Conservation (phyloP, 2,888 invertebrate genomes). For the Platycnemis pennipes region DNA sequence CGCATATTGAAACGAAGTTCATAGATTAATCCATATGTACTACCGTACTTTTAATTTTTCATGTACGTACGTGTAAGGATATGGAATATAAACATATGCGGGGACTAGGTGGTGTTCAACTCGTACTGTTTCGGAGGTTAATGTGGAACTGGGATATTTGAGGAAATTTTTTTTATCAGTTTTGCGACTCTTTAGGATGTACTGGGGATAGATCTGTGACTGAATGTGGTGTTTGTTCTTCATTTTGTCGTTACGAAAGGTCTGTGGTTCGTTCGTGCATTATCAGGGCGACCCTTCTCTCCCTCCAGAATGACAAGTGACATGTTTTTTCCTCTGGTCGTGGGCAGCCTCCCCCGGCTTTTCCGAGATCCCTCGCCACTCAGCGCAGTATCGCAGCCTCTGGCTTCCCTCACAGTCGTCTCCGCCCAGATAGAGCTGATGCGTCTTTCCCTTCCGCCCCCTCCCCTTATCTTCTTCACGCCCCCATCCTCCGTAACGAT, state of each 20-base stretch:
- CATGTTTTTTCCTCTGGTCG: background rate
- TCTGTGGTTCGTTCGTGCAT: background rate
- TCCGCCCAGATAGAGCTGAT: constrained; percentile 60
- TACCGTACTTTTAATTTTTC: too few relatives aligned
- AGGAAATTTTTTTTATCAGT: too few relatives aligned
- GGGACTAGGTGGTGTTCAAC: too few relatives aligned
- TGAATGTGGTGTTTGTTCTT: background rate
- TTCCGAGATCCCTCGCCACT: background rate
- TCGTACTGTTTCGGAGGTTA: too few relatives aligned
- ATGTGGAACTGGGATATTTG: too few relatives aligned
- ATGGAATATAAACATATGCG: too few relatives aligned
- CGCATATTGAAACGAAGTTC: too few relatives aligned
- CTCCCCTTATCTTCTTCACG: background rate
- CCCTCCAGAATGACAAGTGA: background rate
- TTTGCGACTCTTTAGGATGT: too few relatives aligned
- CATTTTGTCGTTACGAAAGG: background rate
- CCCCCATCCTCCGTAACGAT: background rate
- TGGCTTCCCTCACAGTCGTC: constrained; percentile 20
- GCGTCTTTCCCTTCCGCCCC: constrained; percentile 7
- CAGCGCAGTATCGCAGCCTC: background rate
- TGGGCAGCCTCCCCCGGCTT: background rate
- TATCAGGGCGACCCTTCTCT: background rate
- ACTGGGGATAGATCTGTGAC: background rate
- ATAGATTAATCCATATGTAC: too few relatives aligned
- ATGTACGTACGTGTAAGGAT: too few relatives aligned